phyloP scores from a whole-genome alignment of 2,888 invertebrate genomes.

The Hylaea fasciaria region DNA sequence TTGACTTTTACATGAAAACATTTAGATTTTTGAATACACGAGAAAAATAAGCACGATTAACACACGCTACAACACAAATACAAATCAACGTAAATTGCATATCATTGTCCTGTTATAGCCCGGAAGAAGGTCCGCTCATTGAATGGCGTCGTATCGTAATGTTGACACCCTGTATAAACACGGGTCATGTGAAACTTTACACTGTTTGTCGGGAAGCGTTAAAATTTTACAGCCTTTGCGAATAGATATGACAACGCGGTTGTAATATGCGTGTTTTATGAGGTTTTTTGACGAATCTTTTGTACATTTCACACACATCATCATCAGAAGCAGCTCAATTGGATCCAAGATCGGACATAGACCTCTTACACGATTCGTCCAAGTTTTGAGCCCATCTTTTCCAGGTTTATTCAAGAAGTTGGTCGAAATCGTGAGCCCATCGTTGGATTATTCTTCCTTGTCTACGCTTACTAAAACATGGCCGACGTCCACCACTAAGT shows the following conservation, averaged over 20 bases:
- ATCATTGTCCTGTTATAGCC: conserved; percentile 22
- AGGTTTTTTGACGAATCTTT: conserved; percentile 2
- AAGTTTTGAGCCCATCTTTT: no score
- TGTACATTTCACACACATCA: no score
- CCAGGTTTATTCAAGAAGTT: no score
- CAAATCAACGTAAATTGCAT: background rate
- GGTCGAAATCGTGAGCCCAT: no score
- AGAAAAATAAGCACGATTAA: no score
- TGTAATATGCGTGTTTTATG: conserved; percentile 1
- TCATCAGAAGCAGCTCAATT: no score
- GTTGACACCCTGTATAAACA: conserved; percentile 26
- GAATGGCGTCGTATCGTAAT: conserved; percentile 19
- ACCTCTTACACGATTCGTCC: no score
- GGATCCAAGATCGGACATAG: no score
- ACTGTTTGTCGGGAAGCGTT: conserved; percentile 39
- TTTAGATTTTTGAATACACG: background rate
- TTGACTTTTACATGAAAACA: background rate
- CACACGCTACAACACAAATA: no score
- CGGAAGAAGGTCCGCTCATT: conserved; percentile 1
- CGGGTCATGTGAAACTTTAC: conserved; percentile 24
- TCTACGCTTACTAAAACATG: no score
- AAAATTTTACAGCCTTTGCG: conserved; percentile 30
- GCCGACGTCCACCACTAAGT: no score
- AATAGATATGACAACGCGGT: conserved; percentile 23
- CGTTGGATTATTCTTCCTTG: no score